Evolutionary conservation across 2,888 invertebrate species (phyloP).

Genomic region (Tenthredo notha): DNA sequence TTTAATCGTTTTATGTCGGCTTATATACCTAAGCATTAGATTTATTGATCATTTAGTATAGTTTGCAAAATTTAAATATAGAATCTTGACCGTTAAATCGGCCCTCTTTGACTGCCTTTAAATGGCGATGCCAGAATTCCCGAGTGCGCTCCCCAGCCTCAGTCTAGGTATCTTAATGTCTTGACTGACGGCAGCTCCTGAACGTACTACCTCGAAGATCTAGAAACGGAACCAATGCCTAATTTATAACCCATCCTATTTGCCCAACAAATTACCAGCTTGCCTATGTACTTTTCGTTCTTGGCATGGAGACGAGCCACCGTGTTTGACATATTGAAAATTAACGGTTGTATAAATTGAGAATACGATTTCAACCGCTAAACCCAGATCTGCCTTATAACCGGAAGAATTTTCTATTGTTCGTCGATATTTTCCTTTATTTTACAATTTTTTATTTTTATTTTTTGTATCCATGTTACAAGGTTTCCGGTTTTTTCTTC

Average conservation of each 20-base stretch:
- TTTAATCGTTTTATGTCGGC: background rate
- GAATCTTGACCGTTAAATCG: conserved; percentile 23
- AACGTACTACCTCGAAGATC: background rate
- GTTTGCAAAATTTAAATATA: conserved; percentile 33
- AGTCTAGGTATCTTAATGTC: background rate
- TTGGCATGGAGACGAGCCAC: conserved; percentile 11
- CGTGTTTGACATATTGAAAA: conserved; percentile 22
- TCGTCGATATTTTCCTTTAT: background rate
- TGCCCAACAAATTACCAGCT: conserved; percentile 40
- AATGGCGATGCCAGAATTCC: conserved; percentile 39
- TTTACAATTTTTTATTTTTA: background rate
- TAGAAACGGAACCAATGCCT: conserved; percentile 41
- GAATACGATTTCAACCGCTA: background rate
- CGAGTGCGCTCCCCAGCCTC: conserved; percentile 12
- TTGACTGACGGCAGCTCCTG: conserved; percentile 35
- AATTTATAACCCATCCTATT: conserved; percentile 49
- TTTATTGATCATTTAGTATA: background rate
- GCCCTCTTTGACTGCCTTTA: conserved; percentile 36
- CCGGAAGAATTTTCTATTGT: background rate
- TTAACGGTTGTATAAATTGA: conserved; percentile 20
- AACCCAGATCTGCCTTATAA: background rate
- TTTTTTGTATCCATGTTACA: background rate
- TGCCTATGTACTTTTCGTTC: conserved; percentile 22
- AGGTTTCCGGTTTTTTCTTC: background rate
- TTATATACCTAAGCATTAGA: background rate